Evolutionary conservation across 2,113 vertebrate species (phyloP).

Genomic region (Telmatochromis sp.): DNA sequence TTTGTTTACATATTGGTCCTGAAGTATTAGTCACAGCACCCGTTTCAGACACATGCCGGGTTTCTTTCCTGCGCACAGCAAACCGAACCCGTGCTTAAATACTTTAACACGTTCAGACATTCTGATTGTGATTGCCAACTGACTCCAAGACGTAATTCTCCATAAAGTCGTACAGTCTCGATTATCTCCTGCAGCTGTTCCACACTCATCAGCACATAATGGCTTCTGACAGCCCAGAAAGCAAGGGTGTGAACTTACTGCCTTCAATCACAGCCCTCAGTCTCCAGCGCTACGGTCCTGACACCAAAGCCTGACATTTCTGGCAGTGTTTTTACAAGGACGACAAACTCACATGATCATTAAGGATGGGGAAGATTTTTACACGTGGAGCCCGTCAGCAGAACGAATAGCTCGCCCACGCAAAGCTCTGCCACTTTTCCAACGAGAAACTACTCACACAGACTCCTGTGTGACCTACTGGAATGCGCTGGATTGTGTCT

Average conservation of each 20-base stretch:
- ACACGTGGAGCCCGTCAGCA: not conserved
- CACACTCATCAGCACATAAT: not conserved
- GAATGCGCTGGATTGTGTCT: not conserved
- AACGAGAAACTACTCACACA: not conserved
- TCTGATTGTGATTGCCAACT: not conserved
- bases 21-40: not conserved
- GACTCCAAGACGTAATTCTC: not conserved
- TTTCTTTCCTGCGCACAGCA: not conserved
- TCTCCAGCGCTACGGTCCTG: not conserved
- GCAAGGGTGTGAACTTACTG: not conserved
- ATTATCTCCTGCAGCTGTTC: not conserved
- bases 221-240: not conserved
- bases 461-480: not conserved
- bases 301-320: not conserved
- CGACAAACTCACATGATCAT: not conserved
- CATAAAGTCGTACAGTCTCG: not conserved
- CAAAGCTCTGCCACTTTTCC: not conserved
- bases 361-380: not conserved
- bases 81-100: not conserved
- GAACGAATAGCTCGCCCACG: not conserved
- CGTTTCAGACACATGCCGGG: not conserved
- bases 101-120: not conserved
- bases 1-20: slow-evolving; percentile 4
- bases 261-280: not conserved
- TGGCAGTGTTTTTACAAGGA: not conserved